Conservation (phyloP, 2,113 vertebrate species). For the Oncorhynchus nerka region DNA sequence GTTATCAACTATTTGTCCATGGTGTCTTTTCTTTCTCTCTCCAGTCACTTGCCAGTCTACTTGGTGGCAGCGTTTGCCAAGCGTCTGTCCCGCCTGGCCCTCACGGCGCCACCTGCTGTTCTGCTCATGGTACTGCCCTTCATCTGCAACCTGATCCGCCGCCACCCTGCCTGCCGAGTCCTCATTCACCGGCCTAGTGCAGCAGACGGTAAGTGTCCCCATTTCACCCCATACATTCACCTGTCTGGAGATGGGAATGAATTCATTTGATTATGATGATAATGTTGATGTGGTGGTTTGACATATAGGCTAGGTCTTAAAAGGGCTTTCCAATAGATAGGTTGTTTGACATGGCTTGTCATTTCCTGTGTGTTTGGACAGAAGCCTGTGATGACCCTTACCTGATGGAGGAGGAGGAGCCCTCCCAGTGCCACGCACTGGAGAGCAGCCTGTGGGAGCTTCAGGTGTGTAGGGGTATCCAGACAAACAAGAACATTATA, state of each 20-base stretch:
- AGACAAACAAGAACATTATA: neutral
- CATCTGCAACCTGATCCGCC: conserved; percentile 89
- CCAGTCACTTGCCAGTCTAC: conserved; percentile 87
- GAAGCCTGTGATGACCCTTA: conserved; percentile 83
- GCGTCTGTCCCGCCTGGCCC: conserved; percentile 84
- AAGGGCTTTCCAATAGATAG: no score
- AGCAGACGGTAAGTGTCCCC: conserved; percentile 49
- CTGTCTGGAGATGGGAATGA: neutral
- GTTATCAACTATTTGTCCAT: no score
- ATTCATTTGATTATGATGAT: no score
- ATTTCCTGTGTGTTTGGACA: conserved; percentile 41
- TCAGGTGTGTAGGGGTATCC: conserved; percentile 68
- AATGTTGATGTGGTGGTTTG: no score
- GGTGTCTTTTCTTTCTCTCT: neutral
- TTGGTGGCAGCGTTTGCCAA: conserved; percentile 93
- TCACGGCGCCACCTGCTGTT: conserved; percentile 84
- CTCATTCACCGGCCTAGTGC: conserved; percentile 83
- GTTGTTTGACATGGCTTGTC: neutral
- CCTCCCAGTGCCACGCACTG: conserved; percentile 81
- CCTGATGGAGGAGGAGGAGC: conserved; percentile 82
- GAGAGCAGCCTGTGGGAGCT: conserved; percentile 97
- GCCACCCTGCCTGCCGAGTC: conserved; percentile 85
- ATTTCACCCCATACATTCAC: neutral
- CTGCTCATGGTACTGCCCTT: conserved; percentile 89
- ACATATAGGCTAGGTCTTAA: no score